Evolutionary conservation across 2,888 invertebrate genomes (phyloP), one percentile per base, ranked within the genome.

Genomic region (Melolontha melolontha): DNA sequence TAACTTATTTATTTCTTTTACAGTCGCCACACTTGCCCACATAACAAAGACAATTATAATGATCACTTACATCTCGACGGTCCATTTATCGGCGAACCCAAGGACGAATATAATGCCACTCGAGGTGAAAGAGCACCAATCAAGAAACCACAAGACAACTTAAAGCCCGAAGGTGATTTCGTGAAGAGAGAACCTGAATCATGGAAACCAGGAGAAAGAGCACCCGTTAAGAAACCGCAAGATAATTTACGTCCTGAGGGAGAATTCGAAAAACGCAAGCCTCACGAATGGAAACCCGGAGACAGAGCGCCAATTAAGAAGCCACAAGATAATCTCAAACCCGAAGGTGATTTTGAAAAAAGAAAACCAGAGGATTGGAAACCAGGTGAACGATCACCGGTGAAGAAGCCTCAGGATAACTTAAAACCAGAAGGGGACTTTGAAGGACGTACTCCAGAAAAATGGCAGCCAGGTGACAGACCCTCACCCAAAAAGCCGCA

Each of bases 1-100:
- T 50, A 40, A 47, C 10, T 54, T 17, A 52, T 1, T 54, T 44
- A 74, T 74, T 75, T 73, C 57, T 14, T 70, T 87, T 86, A 1
- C 83, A 95, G 95, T 81, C 92, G 92, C 75, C 95, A 95, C 85
- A 90, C 92, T 78, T 95, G 95, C 84, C 89, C 92, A 75, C 94
- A 93, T 84, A 79, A 83, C 44, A 81, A 81, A 79, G 88, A 88
- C 82, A 85, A 86, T 40, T 84, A 90, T 80, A 89, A 90, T 79
- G 92, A 92, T 79, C 90, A 92, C 78, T 85, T 93, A 54, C 89
- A 88, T 64, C 86, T 89, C 74, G 92, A 92, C 78, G 92, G 92
- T 11, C 90, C 87, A 1, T 88, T 88, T 73, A 79, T 83, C 55
- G 86, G 85, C 0, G 81, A 85, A 74, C 83, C 86, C 71, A 85